phyloP scores from a whole-genome alignment of 2,797 vertebrate genomes.

The Zalophus californianus region DNA sequence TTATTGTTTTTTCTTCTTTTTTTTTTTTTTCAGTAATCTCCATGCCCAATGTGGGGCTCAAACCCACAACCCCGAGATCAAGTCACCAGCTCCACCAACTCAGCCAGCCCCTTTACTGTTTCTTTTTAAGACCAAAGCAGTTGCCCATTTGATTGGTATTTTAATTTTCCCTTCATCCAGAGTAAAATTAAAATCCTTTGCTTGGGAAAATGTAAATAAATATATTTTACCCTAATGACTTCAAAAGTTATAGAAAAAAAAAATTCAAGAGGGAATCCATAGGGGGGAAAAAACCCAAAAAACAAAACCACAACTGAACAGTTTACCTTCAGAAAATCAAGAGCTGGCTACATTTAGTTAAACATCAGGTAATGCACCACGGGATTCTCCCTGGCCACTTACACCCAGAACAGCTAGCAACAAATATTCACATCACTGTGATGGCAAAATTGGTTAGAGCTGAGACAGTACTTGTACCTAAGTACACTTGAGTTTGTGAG shows the following conservation, averaged over 20 bases:
- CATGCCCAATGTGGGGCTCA: neutral
- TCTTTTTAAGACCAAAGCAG: neutral
- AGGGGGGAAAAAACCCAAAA: neutral
- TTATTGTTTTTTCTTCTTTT: neutral
- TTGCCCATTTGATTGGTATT: neutral
- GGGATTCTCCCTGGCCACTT: neutral
- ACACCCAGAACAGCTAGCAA: neutral
- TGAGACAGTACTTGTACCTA: neutral
- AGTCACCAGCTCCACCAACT: neutral
- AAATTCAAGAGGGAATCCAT: neutral
- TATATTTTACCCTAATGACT: neutral
- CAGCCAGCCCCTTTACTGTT: neutral
- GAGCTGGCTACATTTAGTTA: slow-evolving; percentile 26
- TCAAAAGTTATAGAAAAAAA: neutral
- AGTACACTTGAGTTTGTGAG: neutral
- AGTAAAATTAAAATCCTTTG: slow-evolving; percentile 55
- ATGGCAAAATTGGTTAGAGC: neutral
- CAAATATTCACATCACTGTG: neutral
- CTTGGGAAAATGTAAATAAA: slow-evolving; percentile 52
- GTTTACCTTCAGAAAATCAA: slow-evolving; percentile 40
- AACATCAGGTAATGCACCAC: neutral
- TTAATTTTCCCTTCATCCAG: slow-evolving; percentile 40
- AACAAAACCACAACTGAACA: neutral
- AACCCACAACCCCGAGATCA: neutral
- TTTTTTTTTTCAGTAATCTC: neutral